These are phyloP conservation scores for Scaptodrosophila lebanonensis DNA, from an alignment of 1,140 invertebrate species.

Conservation along the genomic window DNA sequence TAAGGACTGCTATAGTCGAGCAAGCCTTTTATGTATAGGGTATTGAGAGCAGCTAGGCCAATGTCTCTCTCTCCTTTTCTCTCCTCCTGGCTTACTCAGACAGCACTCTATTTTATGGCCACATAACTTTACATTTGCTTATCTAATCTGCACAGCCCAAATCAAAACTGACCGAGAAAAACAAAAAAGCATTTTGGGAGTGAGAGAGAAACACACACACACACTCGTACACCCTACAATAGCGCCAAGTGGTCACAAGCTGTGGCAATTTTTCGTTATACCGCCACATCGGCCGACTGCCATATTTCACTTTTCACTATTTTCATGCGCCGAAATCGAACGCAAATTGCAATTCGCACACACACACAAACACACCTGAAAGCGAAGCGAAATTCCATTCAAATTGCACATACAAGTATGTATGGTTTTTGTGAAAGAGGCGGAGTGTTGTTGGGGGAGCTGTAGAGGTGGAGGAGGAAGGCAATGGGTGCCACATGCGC, in stretches of 20 bases:
- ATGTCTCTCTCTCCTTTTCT: no score
- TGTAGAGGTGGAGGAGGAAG: no score
- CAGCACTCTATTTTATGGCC: constrained; percentile 27
- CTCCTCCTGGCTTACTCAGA: no score
- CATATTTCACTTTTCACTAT: constrained; percentile 27
- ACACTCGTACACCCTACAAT: no score
- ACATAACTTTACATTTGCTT: constrained; percentile 38
- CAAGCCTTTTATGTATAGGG: no score
- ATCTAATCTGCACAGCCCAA: constrained; percentile 37
- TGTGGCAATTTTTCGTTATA: neutral
- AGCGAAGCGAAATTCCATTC: constrained; percentile 18
- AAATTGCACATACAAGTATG: constrained; percentile 1
- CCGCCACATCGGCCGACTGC: no score
- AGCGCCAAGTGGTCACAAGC: no score
- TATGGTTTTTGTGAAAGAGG: neutral
- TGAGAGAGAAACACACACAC: neutral
- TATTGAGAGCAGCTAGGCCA: no score
- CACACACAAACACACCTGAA: constrained; percentile 4
- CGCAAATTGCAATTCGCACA: constrained; percentile 17
- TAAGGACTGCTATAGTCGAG: no score
- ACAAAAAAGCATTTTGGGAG: constrained; percentile 14
- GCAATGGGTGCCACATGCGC: no score
- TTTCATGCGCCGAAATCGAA: constrained; percentile 29
- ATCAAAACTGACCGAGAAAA: constrained; percentile 24
- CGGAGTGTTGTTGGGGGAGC: no score